These are phyloP conservation scores for Boloria selene DNA, from an alignment of 2,888 invertebrate species.

Conservation along the genomic window DNA sequence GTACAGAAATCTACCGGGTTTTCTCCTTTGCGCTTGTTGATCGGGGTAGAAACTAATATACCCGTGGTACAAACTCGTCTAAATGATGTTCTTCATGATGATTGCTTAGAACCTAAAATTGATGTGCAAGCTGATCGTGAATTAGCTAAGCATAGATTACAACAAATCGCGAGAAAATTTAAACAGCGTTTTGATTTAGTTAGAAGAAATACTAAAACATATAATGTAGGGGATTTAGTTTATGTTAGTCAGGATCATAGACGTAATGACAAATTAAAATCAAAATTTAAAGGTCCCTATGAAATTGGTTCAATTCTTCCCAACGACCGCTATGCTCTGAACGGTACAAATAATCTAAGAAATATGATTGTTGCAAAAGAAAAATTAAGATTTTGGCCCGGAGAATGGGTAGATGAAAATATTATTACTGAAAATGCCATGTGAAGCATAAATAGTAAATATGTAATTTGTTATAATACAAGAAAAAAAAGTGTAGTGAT, in stretches of 20 bases:
- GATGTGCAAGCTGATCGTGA: constrained; percentile 16
- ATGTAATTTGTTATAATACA: too few relatives aligned
- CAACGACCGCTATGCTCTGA: constrained; percentile 26
- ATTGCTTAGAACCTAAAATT: not conserved
- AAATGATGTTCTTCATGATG: constrained; percentile 8
- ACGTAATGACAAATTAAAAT: constrained; percentile 26
- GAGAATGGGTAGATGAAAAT: too few relatives aligned
- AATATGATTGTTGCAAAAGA: constrained; percentile 17
- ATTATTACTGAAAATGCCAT: too few relatives aligned
- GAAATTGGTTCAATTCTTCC: constrained; percentile 23
- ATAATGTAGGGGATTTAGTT: constrained; percentile 16
- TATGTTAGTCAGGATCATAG: constrained; percentile 25
- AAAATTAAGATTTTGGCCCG: too few relatives aligned
- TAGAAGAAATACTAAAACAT: constrained; percentile 10
- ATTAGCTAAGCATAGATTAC: constrained; percentile 7
- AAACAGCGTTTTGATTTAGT: constrained; percentile 11
- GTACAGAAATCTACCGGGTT: constrained; percentile 12
- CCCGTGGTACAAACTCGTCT: constrained; percentile 19
- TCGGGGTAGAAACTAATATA: constrained; percentile 3
- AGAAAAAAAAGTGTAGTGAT: too few relatives aligned
- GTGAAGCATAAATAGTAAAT: too few relatives aligned
- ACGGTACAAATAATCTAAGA: constrained; percentile 23
- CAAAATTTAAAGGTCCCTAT: constrained; percentile 37
- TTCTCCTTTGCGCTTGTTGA: constrained; percentile 6
- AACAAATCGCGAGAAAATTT: not conserved